These are phyloP conservation scores for Leptonema lineaticorne DNA, from an alignment of 1,140 invertebrate genomes.

Conservation along the genomic window DNA sequence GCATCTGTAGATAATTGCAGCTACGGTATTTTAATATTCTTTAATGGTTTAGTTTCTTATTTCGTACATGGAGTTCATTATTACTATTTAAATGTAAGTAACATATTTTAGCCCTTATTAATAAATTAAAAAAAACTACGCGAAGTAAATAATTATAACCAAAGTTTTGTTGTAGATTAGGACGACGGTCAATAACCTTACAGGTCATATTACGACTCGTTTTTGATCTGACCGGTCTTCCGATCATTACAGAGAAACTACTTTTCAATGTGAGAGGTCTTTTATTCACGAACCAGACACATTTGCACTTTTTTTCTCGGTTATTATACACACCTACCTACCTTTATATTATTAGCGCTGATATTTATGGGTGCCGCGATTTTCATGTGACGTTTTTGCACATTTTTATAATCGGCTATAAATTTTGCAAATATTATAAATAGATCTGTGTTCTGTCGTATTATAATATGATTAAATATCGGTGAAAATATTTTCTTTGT, in stretches of 20 bases:
- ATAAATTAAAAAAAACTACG: background rate
- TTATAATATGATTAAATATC: no score
- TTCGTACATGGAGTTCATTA: background rate
- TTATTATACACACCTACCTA: no score
- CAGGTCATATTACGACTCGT: constrained; percentile 12
- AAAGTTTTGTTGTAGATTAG: constrained; percentile 3
- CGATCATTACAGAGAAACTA: constrained; percentile 7
- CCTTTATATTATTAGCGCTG: no score
- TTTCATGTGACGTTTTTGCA: no score
- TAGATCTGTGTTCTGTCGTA: no score
- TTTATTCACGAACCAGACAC: background rate
- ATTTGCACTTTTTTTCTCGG: background rate
- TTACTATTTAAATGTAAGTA: no score
- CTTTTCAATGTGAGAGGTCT: background rate
- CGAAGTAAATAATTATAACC: background rate
- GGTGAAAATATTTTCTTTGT: no score
- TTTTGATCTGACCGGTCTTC: constrained; percentile 12
- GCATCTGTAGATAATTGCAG: constrained; percentile 1
- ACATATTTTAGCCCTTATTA: no score
- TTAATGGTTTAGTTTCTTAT: background rate
- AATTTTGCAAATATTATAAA: no score
- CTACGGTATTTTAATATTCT: background rate
- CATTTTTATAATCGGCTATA: no score
- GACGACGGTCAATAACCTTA: constrained; percentile 11
- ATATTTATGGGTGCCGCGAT: no score